Evolutionary conservation across 2,797 vertebrate genomes (phyloP), one percentile per base, ranked within the genome.

Genomic region (Amblyopsis hoosieri): DNA sequence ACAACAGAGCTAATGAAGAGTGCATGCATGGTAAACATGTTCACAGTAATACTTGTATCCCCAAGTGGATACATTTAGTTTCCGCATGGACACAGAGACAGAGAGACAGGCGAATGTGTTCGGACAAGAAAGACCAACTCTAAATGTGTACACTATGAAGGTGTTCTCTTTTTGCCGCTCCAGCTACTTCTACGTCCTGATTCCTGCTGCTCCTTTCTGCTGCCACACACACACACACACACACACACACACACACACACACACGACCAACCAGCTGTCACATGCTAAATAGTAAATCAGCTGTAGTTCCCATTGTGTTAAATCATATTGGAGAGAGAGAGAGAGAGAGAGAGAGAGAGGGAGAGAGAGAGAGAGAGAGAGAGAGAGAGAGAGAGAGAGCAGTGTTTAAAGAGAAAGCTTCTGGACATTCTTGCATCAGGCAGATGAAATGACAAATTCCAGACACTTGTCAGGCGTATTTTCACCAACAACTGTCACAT

Each of bases 161-260:
- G 33, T 37, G 4, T 37, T 37, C 33, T 37, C 33, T 37, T 37
- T 37, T 68, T 76, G 69, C 68, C 73, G 65, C 45, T 69, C 75
- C 73, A 67, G 49, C 64, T 45, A 29, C 54, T 42, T 13, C 54
- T 13, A n/a, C 14, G 12, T 29, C 19, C 57, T 45, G 23, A 50
- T 19, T 57, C 57, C 7, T 54, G 52, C 62, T 59, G 45, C 13
- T 11, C 62, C 66, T 19, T 31, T 68, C 54, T 45, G 49, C 59
- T 5, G 60, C 62, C 56, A 15, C 23, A 14, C 10, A 29, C 48
- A 1, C 2, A 37, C 31, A 33, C 31, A 7, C 31, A 33, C 31
- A 33, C 31, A 33, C 31, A 33, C 31, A 33, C 7, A 37, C 33
- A 7, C 31, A 37, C 17, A 17, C 17, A 17, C 31, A 7, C 31